Percentiles rank a stretch among this genome's conserved stretches.
Conservation (phyloP, 1,140 invertebrate genomes). For the Dreissena rostriformis region DNA sequence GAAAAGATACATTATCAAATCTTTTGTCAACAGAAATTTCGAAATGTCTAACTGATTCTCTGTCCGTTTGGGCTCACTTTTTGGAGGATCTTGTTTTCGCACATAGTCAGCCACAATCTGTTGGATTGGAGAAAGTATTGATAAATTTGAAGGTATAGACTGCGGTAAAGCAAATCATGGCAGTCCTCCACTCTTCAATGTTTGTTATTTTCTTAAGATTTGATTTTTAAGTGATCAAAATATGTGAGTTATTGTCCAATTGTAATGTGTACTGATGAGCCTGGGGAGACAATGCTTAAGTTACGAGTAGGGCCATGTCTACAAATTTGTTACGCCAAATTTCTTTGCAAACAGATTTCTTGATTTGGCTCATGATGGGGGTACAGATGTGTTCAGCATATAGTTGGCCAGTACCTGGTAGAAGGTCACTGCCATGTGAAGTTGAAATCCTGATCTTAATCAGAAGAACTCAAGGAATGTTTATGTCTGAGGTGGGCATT, state of each 20-base stretch:
- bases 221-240: neutral
- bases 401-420: no score
- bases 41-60: no score
- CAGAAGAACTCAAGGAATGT: no score
- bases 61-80: no score
- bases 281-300: neutral
- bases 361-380: neutral
- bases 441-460: no score
- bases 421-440: no score
- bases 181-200: slow-evolving; percentile 22
- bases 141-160: slow-evolving; percentile 13
- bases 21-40: no score
- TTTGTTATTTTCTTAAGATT: neutral
- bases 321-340: slow-evolving; percentile 13
- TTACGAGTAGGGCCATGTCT: neutral
- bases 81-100: no score
- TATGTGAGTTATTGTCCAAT: neutral
- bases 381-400: slow-evolving; percentile 10
- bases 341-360: neutral
- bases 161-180: slow-evolving; percentile 2
- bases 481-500: no score
- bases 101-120: no score
- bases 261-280: neutral
- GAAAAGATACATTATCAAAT: no score
- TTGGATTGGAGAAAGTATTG: no score